Base-by-base conservation (phyloP, 2,797 vertebrate genomes). In the Mus caroli region DNA sequence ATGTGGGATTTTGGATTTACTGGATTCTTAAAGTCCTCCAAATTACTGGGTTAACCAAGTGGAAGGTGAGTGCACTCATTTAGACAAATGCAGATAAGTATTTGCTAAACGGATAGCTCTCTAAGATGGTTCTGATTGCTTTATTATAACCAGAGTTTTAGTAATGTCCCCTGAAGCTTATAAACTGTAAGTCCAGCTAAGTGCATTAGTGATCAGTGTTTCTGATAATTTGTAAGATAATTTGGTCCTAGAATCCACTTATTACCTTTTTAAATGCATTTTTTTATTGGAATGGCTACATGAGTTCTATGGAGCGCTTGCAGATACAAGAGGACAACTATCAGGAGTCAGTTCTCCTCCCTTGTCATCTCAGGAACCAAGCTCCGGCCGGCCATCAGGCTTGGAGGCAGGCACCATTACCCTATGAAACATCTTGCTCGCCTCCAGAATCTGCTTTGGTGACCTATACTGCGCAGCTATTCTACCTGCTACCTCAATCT, bases 11-110 rank as follows among this genome's bases (percentile, higher is more conserved):
- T 95, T 52, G 71, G 69, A 77, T 94, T 97, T 97, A 90, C 88
- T 96, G 90, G 91, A 78, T 97, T 56, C 40, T 95, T 80, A 96
- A 83, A 97, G 93, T 92, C 60, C 78, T 96, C 96, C 90, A 58
- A 95, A 95, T 97, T 96, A 95, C 78, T 86, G 60, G 76, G 95
- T 96, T 95, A 94, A 96, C 3, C 92, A 92, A 92, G 88, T 92
- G 58, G 85, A 97, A 97, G 82, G n/a, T 91, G 90, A 93, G 94
- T 84, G 40, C 19, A 69, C 52, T 93, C 85, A 92, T 93, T 94
- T 96, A 84, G 95, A 80, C 80, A 96, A 93, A 73, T 94, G 76
- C 62, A 64, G 56, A 91, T 64, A 96, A 83, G 64, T 92, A 96
- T 95, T 40, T 92, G 76, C 56, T 83, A 92, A 96, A 88, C 24